Evolutionary conservation across 2,113 vertebrate species (phyloP).

Genomic region (Sarotherodon lohbergeri): DNA sequence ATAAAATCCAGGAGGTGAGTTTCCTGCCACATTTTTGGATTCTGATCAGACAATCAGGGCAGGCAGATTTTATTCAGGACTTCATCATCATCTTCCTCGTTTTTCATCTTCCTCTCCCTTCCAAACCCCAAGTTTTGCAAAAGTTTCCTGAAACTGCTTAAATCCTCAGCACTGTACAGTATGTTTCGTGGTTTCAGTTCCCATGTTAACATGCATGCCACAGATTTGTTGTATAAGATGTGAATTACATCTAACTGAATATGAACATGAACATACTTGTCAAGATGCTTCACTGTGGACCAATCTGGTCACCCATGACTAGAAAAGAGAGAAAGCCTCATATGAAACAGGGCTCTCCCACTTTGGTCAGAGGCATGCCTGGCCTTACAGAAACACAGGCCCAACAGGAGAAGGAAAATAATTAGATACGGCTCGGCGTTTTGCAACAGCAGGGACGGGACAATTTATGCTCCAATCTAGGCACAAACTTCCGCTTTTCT

Average conservation of each 20-base stretch:
- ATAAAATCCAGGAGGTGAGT: neutral
- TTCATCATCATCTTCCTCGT: neutral
- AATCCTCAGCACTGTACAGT: neutral
- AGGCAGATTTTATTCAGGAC: neutral
- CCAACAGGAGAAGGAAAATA: constrained; percentile 15
- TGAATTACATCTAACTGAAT: neutral
- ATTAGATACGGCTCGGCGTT: constrained; percentile 58
- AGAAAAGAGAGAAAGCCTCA: neutral
- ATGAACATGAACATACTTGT: neutral
- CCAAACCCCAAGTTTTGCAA: neutral
- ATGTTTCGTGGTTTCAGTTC: fast-evolving
- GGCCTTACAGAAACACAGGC: neutral
- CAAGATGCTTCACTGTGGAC: neutral
- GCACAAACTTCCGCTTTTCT: constrained; percentile 60
- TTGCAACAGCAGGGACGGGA: constrained; percentile 50
- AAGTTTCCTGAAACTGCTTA: fast-evolving
- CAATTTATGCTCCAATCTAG: constrained; percentile 69
- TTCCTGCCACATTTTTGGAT: neutral
- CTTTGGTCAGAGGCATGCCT: neutral
- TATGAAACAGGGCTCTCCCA: neutral
- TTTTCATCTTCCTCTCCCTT: neutral
- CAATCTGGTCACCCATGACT: neutral
- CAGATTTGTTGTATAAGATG: neutral
- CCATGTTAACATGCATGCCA: neutral
- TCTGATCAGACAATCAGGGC: neutral